Evolutionary conservation across 2,797 vertebrate genomes (phyloP), one percentile per base, ranked within the genome.

Genomic region (Danio albolineatus): DNA sequence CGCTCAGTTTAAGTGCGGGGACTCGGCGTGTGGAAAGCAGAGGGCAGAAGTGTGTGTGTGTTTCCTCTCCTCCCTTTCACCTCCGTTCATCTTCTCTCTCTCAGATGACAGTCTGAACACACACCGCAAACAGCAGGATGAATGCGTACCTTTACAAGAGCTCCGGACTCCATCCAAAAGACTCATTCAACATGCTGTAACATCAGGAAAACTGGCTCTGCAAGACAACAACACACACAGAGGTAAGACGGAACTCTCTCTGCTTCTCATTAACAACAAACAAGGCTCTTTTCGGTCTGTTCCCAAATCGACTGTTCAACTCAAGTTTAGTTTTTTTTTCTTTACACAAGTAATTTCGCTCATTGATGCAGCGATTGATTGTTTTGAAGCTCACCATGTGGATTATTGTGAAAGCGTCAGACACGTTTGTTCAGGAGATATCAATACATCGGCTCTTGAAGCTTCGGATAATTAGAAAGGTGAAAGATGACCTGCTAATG

Each of bases 181-280:
- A 49, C 76, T 64, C 43, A 39, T 70, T 81, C 70, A 81, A 46
- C 65, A 80, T 80, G 70, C 74, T 70, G 38, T 71, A 78, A 48
- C 57, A 77, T 62, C 38, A 73, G 54, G 19, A 38, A 71, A 78
- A 76, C 78, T 83, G 57, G 78, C 44, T 61, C 48, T 28, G 49
- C 49, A 36, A 74, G 59, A 43, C 43, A 19, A 54, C 54, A 74
- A 80, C 38, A 54, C 57, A 80, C 14, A 39, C 53, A 43, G 59
- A 78, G 78, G 65, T 76, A 82, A 80, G 13, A 59, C 49, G 10
- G 10, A n/a, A 51, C 49, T 74, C 60, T 28, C 28, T 54, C 65
- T 46, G 60, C 21, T 76, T 79, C 48, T 77, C 73, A 72, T 66
- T 77, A 41, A 56, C n/a, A 65, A 51, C 73, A 77, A 80, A 80